Base-by-base conservation (phyloP, 30 jellyfish, hydroid and myxozoan genomes). In the Haliclystus octoradiatus region DNA sequence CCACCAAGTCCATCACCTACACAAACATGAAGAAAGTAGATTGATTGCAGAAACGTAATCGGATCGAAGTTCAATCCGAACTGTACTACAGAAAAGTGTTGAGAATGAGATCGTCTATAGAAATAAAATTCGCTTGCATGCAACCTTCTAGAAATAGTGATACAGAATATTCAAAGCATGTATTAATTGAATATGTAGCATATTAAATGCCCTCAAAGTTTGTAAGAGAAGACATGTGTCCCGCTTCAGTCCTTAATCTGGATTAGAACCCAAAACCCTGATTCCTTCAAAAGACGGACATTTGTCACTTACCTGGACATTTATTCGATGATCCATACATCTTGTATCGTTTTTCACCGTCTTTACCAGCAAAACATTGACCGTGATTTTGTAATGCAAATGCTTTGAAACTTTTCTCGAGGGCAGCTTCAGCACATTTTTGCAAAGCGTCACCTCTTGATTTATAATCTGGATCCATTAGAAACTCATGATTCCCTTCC, bases 1-100 rank as follows among this genome's bases (percentile, higher is more conserved):
- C 98, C 98, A 22, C 98, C 98, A 30, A 89, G 81, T 9, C 98
- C 98, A 71, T 89, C 95, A 27, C 69, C 98, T 89, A 50, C 14
- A 82, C 65, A 31, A 66, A 28, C 27, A 31, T 65, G 57, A 40
- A n/a, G n/a, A n/a, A n/a, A n/a, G n/a, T n/a, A n/a, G n/a, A n/a
- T n/a, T n/a, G n/a, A n/a, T n/a, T n/a, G n/a, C n/a, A n/a, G n/a
- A 47, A 47, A 47, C n/a, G n/a, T 12, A 47, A 12, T 12, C n/a
- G n/a, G n/a, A 12, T 12, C 61, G 14, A 14, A 47, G n/a, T 47
- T 47, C n/a, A 47, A 12, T 12, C 61, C 15, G n/a, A 47, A 12
- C 61, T 47, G 13, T 47, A 47, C 13, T 47, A n/a, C 13, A 60
- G 0, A 27, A 60, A 60, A 13, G 23, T 15, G 26, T 0, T 19